Evolutionary conservation across 1,140 invertebrate genomes (phyloP).

Genomic region (Heliconius hermathena): DNA sequence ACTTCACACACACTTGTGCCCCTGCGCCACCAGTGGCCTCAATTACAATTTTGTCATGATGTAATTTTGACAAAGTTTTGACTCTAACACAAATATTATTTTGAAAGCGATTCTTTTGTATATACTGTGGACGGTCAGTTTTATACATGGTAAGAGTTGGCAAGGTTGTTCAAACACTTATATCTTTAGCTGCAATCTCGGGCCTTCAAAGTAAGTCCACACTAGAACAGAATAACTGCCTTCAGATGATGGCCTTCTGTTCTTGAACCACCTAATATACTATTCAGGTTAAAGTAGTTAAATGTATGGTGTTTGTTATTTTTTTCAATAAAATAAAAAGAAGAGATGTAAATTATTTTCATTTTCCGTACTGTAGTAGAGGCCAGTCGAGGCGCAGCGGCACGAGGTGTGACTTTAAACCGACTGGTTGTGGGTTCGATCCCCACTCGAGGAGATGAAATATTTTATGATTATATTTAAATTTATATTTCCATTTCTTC

Average conservation of each 20-base stretch:
- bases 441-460: no score
- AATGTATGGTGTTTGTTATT: background rate
- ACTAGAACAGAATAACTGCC: constrained; percentile 13
- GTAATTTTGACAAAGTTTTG: background rate
- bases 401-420: no score
- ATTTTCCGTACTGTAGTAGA: no score
- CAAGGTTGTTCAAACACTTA: constrained; percentile 39
- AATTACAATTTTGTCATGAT: no score
- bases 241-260: constrained; percentile 20
- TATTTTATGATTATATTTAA: no score
- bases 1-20: no score
- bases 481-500: no score
- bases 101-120: background rate
- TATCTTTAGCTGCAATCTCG: constrained; percentile 36
- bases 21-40: no score
- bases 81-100: background rate
- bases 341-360: no score
- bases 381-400: no score
- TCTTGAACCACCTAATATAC: constrained; percentile 26
- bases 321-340: no score
- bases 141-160: constrained; percentile 13
- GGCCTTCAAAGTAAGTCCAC: constrained; percentile 33
- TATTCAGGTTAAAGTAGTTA: constrained; percentile 7
- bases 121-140: constrained; percentile 15
- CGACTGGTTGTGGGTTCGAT: no score